A percentile compares a stretch with the other conserved stretches of the same genome.
Evolutionary conservation across 2,888 invertebrate genomes (phyloP).

Genomic region (Drosophila fungiperda): DNA sequence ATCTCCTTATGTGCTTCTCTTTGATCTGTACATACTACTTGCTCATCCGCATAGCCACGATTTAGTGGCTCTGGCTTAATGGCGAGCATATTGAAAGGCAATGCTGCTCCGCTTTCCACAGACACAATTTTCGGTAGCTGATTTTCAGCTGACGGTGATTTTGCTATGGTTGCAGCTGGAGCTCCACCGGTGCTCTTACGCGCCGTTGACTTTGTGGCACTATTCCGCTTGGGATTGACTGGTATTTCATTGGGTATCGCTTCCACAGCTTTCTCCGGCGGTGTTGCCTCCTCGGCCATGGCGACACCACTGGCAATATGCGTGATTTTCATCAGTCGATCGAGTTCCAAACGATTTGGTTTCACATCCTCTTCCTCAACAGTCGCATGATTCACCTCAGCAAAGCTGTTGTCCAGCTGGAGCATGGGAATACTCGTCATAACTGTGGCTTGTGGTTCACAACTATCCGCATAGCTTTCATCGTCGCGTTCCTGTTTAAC

Average conservation of each 20-base stretch:
- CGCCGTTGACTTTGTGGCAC: conserved; percentile 39
- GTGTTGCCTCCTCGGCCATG: conserved; percentile 64
- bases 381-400: conserved; percentile 11
- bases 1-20: conserved; percentile 42
- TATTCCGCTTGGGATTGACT: conserved; percentile 3
- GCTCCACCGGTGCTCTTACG: conserved; percentile 61
- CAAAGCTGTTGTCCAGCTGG: conserved; percentile 72
- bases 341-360: conserved; percentile 79
- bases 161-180: conserved; percentile 5
- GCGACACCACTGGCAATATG: conserved; percentile 77
- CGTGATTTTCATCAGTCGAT: conserved; percentile 79
- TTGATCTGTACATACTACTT: not conserved
- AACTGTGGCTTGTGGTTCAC: conserved; percentile 54
- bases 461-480: conserved; percentile 36
- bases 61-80: conserved; percentile 79
- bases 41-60: conserved; percentile 76
- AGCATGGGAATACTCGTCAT: conserved; percentile 81
- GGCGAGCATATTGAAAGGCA: conserved; percentile 46
- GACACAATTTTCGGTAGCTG: conserved; percentile 67
- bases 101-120: conserved; percentile 62
- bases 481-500: conserved; percentile 78
- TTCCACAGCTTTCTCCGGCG: conserved; percentile 42
- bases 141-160: not conserved
- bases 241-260: conserved; percentile 32
- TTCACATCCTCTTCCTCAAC: conserved; percentile 74